These are phyloP conservation scores for Philonicus albiceps DNA, from an alignment of 2,888 invertebrate genomes.

Conservation along the genomic window DNA sequence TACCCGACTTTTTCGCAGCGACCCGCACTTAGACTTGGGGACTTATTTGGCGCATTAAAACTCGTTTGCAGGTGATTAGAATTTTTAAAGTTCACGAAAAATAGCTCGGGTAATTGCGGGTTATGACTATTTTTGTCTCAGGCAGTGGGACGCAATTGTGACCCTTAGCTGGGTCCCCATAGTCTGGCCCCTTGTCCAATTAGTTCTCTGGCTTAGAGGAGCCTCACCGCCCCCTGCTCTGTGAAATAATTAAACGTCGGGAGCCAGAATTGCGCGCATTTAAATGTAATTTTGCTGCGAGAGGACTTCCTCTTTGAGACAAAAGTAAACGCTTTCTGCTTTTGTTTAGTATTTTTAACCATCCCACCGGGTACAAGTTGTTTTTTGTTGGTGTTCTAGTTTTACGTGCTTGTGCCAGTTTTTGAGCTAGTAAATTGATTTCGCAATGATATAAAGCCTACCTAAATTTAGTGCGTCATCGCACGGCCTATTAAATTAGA, in stretches of 20 bases:
- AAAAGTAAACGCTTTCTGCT: background rate
- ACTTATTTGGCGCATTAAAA: background rate
- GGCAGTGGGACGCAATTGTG: background rate
- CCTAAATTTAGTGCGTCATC: background rate
- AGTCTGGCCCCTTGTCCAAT: background rate
- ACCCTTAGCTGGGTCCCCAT: background rate
- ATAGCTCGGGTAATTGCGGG: slow-evolving; percentile 2
- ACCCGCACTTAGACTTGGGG: background rate
- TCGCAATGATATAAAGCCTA: background rate
- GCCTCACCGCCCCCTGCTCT: background rate
- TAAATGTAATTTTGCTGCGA: background rate
- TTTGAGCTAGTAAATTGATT: background rate
- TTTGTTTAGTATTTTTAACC: background rate
- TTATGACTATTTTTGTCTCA: background rate
- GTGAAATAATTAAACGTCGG: background rate
- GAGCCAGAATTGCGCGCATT: background rate
- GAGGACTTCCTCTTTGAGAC: background rate
- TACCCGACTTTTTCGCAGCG: background rate
- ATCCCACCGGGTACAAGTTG: background rate
- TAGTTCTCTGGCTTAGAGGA: background rate
- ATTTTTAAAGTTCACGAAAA: slow-evolving; percentile 23
- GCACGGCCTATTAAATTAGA: background rate
- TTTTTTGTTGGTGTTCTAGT: background rate
- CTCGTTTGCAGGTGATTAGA: slow-evolving; percentile 25
- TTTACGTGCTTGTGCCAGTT: background rate